Evolutionary conservation across 2,888 invertebrate genomes (phyloP).

Genomic region (Nephrocerus scutellatus): DNA sequence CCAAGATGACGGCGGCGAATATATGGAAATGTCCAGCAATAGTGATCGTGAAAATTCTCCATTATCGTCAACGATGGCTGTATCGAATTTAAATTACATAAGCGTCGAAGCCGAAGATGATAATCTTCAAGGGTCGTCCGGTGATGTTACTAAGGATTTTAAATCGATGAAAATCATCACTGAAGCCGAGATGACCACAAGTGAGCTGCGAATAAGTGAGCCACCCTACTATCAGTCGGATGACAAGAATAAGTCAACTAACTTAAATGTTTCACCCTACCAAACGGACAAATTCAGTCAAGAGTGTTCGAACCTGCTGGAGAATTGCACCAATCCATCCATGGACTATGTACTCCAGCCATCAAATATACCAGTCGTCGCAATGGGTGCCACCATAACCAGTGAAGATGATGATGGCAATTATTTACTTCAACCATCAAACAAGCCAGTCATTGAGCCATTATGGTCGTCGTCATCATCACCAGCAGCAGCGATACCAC

Average conservation of each 20-base stretch:
- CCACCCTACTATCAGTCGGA: slow-evolving; percentile 47
- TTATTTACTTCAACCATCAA: slow-evolving; percentile 45
- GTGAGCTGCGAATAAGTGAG: slow-evolving; percentile 44
- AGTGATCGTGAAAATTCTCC: slow-evolving; percentile 43
- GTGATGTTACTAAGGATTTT: slow-evolving; percentile 39
- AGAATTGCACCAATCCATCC: slow-evolving; percentile 35
- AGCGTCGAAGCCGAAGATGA: slow-evolving; percentile 45
- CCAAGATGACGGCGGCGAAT: slow-evolving; percentile 31
- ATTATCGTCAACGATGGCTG: slow-evolving; percentile 39
- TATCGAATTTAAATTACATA: slow-evolving; percentile 46
- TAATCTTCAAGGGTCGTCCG: slow-evolving; percentile 35
- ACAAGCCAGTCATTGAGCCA: slow-evolving; percentile 40
- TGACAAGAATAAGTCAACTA: slow-evolving; percentile 33
- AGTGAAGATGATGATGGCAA: slow-evolving; percentile 40
- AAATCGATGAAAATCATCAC: slow-evolving; percentile 36
- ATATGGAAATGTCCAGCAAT: slow-evolving; percentile 48
- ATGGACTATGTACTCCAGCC: slow-evolving; percentile 56
- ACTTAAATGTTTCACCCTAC: slow-evolving; percentile 32
- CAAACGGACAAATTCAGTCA: slow-evolving; percentile 45
- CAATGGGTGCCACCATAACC: slow-evolving; percentile 29
- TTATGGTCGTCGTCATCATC: slow-evolving; percentile 15
- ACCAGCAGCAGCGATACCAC: no score
- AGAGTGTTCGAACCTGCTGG: slow-evolving; percentile 45
- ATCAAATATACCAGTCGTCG: slow-evolving; percentile 56
- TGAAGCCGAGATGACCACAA: slow-evolving; percentile 39